Conservation (phyloP, 1,140 invertebrate species). For the Atta texana region DNA sequence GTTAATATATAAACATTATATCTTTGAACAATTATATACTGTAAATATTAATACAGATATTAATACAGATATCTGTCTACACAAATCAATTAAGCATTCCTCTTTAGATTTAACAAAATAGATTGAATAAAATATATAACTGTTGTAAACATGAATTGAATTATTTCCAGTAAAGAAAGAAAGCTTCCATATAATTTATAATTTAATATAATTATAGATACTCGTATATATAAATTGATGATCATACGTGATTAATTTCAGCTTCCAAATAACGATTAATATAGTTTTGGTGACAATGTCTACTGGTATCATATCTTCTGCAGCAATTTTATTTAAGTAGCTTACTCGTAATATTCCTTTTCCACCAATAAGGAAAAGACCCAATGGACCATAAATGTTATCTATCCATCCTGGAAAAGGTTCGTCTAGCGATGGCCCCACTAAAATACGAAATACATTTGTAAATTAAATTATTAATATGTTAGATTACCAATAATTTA, state of each 20-base stretch:
- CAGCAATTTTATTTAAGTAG: slow-evolving; percentile 88
- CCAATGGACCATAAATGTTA: slow-evolving; percentile 97
- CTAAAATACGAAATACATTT: slow-evolving; percentile 79
- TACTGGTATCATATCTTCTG: slow-evolving; percentile 94
- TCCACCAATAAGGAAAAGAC: slow-evolving; percentile 91
- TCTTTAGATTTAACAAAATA: too few relatives aligned
- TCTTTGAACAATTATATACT: too few relatives aligned
- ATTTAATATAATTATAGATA: neutral
- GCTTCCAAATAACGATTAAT: slow-evolving; percentile 91
- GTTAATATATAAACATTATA: too few relatives aligned
- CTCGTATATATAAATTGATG: neutral
- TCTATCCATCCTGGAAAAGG: slow-evolving; percentile 95
- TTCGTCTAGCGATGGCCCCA: slow-evolving; percentile 89
- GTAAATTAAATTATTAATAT: neutral
- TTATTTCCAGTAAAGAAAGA: too few relatives aligned
- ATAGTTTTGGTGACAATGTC: slow-evolving; percentile 94
- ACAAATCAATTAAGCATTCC: too few relatives aligned
- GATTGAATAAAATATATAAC: too few relatives aligned
- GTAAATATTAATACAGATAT: too few relatives aligned
- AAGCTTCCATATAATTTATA: too few relatives aligned
- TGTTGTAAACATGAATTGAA: too few relatives aligned
- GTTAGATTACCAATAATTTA: too few relatives aligned
- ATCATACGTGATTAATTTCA: slow-evolving; percentile 88
- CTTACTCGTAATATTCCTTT: slow-evolving; percentile 93
- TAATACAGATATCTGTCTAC: too few relatives aligned